Evolutionary conservation across 1,140 invertebrate species (phyloP), one percentile per base, ranked within the genome.

Genomic region (Oncopodura yosiiana): DNA sequence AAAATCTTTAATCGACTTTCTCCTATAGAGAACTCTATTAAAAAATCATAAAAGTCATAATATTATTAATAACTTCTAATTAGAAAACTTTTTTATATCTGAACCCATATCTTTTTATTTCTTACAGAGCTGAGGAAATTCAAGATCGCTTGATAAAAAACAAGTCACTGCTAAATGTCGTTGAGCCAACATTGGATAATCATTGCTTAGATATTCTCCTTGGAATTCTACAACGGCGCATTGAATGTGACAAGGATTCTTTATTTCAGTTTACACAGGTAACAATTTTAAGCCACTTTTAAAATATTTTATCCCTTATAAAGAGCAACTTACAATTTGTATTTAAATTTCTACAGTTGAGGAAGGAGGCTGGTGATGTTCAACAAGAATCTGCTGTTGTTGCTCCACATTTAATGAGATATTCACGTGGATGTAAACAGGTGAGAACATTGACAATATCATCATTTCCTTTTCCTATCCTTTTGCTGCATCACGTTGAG

Each of bases 61-160:
- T 34, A 34, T 34, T 34, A 34, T 9, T 9, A 34, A 34, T 34
- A n/a, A n/a, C n/a, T n/a, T n/a, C n/a, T n/a, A n/a, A n/a, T n/a
- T n/a, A n/a, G 44, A 30, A 24, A 46, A 46, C 44, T 23, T 44
- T 23, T 45, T 34, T 21, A n/a, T n/a, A n/a, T n/a, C n/a, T 49
- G 8, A 32, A 30, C 19, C 26, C 19, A 36, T 9, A 30, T 14
- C 43, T 21, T 18, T 30, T 4, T 23, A 34, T 27, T 49, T 38
- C 32, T 27, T 42, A 11, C 32, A 58, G 62, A 34, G 56, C 56
- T 18, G 59, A 61, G 18, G 71, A 74, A 43, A 74, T 79, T 39
- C 88, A 94, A 69, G 82, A 88, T 56, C 72, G 91, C 3, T 74
- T 94, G 16, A 93, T 93, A 62, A 89, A 92, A 71, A 94, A 94